Percentiles rank a stretch among this genome's conserved stretches.
Evolutionary conservation across 2,888 invertebrate genomes (phyloP).

Genomic region (Clusia tigrina): DNA sequence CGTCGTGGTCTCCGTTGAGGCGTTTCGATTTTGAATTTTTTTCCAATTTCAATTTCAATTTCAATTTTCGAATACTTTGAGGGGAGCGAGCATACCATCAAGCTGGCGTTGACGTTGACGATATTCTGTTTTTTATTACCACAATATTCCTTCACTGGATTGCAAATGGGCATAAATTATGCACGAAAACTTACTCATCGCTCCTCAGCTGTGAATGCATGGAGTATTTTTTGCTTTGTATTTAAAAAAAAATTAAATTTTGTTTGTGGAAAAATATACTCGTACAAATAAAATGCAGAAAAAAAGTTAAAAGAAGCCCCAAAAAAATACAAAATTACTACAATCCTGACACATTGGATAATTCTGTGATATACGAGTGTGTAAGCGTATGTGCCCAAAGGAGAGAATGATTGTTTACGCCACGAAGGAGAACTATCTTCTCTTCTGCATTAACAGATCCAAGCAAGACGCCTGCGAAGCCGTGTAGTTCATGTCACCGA

Average conservation of each 20-base stretch:
- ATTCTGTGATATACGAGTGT: background rate
- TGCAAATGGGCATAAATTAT: background rate
- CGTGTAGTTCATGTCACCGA: too few species aligned
- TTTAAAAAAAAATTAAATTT: background rate
- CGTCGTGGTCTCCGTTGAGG: too few species aligned
- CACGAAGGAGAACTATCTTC: too few species aligned
- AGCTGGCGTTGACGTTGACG: background rate
- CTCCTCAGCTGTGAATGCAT: background rate
- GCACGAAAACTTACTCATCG: slow-evolving; percentile 1
- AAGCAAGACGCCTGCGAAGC: too few species aligned
- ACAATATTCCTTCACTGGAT: background rate
- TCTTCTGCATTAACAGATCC: too few species aligned
- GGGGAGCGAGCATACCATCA: background rate
- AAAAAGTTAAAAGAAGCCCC: too few species aligned
- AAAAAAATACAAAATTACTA: background rate
- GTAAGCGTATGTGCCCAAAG: background rate
- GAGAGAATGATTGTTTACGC: too few species aligned
- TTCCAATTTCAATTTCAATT: background rate
- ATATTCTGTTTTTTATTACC: background rate
- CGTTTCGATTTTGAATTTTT: slow-evolving; percentile 10
- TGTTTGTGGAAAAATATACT: background rate
- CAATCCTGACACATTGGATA: slow-evolving; percentile 2
- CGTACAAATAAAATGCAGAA: background rate
- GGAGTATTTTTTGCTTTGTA: background rate
- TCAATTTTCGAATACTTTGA: background rate